Conservation (phyloP, 2,888 invertebrate genomes). For the Amblyteles armatorius region DNA sequence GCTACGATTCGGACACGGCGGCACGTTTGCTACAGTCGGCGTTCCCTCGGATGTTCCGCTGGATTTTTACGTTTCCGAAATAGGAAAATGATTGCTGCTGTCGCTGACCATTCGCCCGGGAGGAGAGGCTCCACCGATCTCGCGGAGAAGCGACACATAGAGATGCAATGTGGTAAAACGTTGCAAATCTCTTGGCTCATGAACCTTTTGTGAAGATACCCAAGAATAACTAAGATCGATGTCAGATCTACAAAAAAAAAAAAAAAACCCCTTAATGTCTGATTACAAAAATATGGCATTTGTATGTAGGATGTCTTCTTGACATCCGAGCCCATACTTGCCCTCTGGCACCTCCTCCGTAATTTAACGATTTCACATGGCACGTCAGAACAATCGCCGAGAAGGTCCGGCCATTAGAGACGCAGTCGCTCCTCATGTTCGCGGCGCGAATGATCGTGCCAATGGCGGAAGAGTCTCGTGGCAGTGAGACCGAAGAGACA, state of each 20-base stretch:
- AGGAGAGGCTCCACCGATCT: not conserved
- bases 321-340: not conserved
- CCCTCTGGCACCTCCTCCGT: not conserved
- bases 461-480: constrained; percentile 61
- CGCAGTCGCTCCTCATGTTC: not conserved
- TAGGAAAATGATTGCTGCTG: constrained; percentile 40
- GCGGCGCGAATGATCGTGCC: constrained; percentile 51
- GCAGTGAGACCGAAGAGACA: constrained; percentile 66
- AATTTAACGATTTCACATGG: not conserved
- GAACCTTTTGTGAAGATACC: too few species aligned
- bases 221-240: too few species aligned
- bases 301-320: not conserved
- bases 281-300: not conserved
- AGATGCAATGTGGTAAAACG: not conserved
- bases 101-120: constrained; percentile 2
- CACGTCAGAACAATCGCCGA: not conserved
- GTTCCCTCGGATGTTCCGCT: constrained; percentile 41
- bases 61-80: constrained; percentile 53
- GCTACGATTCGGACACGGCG: constrained; percentile 27
- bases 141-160: not conserved
- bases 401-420: not conserved
- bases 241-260: too few species aligned
- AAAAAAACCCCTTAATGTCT: not conserved
- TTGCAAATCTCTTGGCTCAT: too few species aligned
- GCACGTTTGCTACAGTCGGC: constrained; percentile 30